These are phyloP conservation scores for Catocala fraxini DNA, from an alignment of 2,888 invertebrate genomes.

Conservation along the genomic window DNA sequence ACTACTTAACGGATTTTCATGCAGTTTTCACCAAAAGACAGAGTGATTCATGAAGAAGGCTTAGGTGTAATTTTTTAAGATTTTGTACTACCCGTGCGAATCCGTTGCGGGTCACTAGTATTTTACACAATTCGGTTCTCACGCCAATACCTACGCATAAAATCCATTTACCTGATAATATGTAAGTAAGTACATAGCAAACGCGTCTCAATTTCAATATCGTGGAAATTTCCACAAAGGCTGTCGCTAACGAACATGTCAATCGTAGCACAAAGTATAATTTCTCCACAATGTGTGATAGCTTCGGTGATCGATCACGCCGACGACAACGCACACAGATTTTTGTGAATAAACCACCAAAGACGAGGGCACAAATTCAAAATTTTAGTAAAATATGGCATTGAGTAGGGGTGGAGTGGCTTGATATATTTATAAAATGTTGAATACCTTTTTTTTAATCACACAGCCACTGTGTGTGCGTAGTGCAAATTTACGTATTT, in stretches of 20 bases:
- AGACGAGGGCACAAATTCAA: slow-evolving; percentile 19
- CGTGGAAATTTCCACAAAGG: slow-evolving; percentile 37
- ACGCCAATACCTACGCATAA: neutral
- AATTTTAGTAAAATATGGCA: slow-evolving; percentile 15
- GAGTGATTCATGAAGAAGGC: too few relatives aligned
- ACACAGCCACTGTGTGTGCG: too few relatives aligned
- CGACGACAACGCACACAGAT: slow-evolving; percentile 55
- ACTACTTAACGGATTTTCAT: too few relatives aligned
- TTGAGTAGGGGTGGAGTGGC: neutral
- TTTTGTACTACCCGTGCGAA: too few relatives aligned
- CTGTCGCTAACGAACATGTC: slow-evolving; percentile 57
- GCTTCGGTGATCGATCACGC: slow-evolving; percentile 57
- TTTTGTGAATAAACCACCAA: slow-evolving; percentile 50
- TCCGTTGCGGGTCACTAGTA: too few relatives aligned
- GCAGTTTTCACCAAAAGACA: too few relatives aligned
- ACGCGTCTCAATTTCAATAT: slow-evolving; percentile 20
- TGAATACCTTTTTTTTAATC: neutral
- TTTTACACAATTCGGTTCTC: too few relatives aligned
- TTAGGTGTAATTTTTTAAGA: too few relatives aligned
- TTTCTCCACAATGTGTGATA: slow-evolving; percentile 50
- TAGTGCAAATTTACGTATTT: too few relatives aligned
- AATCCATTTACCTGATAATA: slow-evolving; percentile 11
- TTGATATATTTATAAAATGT: slow-evolving; percentile 10
- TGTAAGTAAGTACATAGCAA: slow-evolving; percentile 4
- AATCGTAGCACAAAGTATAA: slow-evolving; percentile 49